Evolutionary conservation across 1,140 invertebrate genomes (phyloP).

Genomic region (Paralvinella palmiformis): DNA sequence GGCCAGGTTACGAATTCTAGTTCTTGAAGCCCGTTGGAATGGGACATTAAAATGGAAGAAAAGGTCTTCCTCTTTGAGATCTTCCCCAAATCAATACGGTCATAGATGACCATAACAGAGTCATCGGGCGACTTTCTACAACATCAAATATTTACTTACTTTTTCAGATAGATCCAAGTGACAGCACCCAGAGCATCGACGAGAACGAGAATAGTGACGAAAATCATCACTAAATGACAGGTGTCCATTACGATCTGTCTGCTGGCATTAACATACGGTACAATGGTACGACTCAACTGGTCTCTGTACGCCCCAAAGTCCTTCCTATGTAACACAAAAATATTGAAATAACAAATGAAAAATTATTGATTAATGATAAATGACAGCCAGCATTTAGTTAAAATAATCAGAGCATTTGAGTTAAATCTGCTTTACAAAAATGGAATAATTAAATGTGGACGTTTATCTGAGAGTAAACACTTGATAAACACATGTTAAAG

Average conservation of each 20-base stretch:
- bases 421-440: too few relatives aligned
- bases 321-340: constrained; percentile 12
- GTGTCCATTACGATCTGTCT: constrained; percentile 17
- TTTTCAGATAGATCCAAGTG: constrained; percentile 21
- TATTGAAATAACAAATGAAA: too few relatives aligned
- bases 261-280: constrained; percentile 16
- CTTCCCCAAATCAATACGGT: background rate
- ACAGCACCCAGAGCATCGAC: constrained; percentile 20
- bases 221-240: constrained; percentile 17
- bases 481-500: too few relatives aligned
- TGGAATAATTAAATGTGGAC: too few relatives aligned
- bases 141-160: constrained; percentile 12
- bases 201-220: constrained; percentile 18
- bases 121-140: background rate
- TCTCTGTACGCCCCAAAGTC: constrained; percentile 18
- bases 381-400: too few relatives aligned
- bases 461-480: too few relatives aligned
- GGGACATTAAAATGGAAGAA: too few relatives aligned
- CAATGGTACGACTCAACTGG: constrained; percentile 8
- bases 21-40: too few relatives aligned
- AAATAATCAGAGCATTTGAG: too few relatives aligned
- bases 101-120: background rate
- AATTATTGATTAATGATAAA: too few relatives aligned
- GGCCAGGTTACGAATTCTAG: too few relatives aligned
- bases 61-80: too few relatives aligned